Conservation (phyloP, 2,888 invertebrate species). For the Chrysotoxum bicinctum region DNA sequence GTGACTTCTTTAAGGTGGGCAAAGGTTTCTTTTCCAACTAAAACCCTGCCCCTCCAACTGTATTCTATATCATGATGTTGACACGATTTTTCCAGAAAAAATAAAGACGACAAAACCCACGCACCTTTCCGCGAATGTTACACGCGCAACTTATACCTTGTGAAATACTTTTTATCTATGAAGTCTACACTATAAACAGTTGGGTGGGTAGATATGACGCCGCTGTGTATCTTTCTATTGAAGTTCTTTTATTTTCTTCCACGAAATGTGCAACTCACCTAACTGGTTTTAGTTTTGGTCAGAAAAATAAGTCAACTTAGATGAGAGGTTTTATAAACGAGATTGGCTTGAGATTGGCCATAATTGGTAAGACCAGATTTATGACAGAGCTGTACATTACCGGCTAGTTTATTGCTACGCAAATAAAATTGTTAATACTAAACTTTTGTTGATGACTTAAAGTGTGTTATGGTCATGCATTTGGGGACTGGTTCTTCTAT, state of each 20-base stretch:
- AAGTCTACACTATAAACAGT: conserved; percentile 52
- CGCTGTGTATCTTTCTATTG: conserved; percentile 22
- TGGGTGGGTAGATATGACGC: conserved; percentile 66
- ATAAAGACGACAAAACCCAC: conserved; percentile 51
- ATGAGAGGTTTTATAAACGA: conserved; percentile 16
- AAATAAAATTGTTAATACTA: conserved; percentile 30
- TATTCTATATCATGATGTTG: background rate
- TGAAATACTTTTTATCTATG: conserved; percentile 39
- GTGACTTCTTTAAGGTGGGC: conserved; percentile 31
- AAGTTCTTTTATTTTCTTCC: conserved; percentile 30
- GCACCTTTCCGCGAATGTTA: conserved; percentile 35
- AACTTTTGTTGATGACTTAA: background rate
- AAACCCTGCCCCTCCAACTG: background rate
- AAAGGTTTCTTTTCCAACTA: background rate
- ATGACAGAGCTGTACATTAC: conserved; percentile 49
- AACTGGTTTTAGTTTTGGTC: conserved; percentile 48
- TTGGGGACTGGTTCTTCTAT: conserved; percentile 52
- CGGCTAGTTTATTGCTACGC: conserved; percentile 52
- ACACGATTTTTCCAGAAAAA: conserved; percentile 31
- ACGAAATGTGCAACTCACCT: conserved; percentile 35
- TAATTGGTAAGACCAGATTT: conserved; percentile 63
- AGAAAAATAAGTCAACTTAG: conserved; percentile 38
- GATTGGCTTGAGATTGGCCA: conserved; percentile 25
- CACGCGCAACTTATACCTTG: conserved; percentile 38
- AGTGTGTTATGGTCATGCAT: conserved; percentile 44